phyloP scores from a whole-genome alignment of 2,113 vertebrate species.

The Corvus moneduloides region DNA sequence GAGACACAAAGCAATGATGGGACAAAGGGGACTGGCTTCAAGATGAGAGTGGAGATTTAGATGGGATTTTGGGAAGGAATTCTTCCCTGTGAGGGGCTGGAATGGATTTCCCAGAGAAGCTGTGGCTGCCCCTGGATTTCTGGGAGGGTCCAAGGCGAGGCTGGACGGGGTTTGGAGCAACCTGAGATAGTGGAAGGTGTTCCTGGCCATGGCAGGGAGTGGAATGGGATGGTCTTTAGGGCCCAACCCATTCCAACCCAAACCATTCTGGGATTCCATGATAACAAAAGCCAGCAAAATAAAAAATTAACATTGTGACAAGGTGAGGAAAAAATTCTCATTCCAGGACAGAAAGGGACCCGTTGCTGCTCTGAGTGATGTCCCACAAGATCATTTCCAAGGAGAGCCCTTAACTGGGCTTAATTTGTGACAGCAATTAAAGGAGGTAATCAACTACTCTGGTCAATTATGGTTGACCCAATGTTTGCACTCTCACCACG shows the following conservation, averaged over 20 bases:
- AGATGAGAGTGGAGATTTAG: neutral
- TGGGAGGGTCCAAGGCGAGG: neutral
- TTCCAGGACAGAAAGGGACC: neutral
- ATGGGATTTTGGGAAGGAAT: neutral
- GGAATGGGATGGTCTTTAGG: rapidly evolving
- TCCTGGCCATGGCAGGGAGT: neutral
- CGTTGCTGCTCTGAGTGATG: rapidly evolving
- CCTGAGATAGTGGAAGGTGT: neutral
- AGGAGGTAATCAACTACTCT: neutral
- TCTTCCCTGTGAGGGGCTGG: neutral
- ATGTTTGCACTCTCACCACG: rapidly evolving
- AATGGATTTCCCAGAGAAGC: neutral
- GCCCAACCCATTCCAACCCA: neutral
- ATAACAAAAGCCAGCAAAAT: neutral
- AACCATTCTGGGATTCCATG: neutral
- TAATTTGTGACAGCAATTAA: neutral
- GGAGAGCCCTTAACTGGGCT: neutral
- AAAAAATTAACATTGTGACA: too few relatives aligned
- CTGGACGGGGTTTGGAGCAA: rapidly evolving
- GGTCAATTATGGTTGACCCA: neutral
- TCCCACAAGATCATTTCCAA: neutral
- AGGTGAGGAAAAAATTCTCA: neutral
- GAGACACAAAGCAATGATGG: neutral
- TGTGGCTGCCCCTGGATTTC: neutral
- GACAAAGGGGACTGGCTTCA: neutral